Conservation (phyloP, 30 jellyfish, hydroid and myxozoan species). For the Chrysaora quinquecirrha region DNA sequence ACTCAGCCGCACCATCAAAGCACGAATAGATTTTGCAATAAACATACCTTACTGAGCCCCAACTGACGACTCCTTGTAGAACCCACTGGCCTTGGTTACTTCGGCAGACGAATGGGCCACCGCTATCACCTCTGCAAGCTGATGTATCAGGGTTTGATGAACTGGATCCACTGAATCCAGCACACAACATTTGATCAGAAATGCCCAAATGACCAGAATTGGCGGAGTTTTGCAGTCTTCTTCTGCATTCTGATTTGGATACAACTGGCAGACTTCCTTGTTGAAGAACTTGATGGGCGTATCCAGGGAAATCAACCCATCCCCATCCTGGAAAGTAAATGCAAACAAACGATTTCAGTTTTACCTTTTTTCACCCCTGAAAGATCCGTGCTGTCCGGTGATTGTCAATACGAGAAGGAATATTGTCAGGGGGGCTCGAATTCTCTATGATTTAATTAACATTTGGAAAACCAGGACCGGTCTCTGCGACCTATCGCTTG, state of each 20-base stretch:
- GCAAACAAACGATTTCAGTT: no score
- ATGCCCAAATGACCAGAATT: slow-evolving; percentile 9
- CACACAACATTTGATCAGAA: slow-evolving; percentile 61
- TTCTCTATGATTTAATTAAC: no score
- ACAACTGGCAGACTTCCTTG: slow-evolving; percentile 56
- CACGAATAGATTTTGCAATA: no score
- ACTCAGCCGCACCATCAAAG: no score
- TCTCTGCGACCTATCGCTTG: no score
- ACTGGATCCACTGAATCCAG: slow-evolving; percentile 10
- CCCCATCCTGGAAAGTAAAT: slow-evolving; percentile 70
- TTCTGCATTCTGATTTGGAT: slow-evolving; percentile 38
- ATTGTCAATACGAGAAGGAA: neutral
- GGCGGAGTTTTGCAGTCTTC: slow-evolving; percentile 26
- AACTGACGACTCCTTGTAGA: slow-evolving; percentile 61
- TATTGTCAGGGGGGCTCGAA: neutral
- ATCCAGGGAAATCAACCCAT: slow-evolving; percentile 52
- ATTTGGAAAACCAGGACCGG: no score
- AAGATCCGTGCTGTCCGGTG: no score
- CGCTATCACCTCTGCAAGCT: slow-evolving; percentile 61
- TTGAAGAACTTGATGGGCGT: slow-evolving; percentile 36
- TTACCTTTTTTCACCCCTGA: no score
- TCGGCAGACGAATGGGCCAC: slow-evolving; percentile 63
- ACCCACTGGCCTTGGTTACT: slow-evolving; percentile 28
- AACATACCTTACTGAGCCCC: slow-evolving; percentile 53
- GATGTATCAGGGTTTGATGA: slow-evolving; percentile 8